phyloP scores from a whole-genome alignment of 2,113 vertebrate genomes.

The Phasianus colchicus region DNA sequence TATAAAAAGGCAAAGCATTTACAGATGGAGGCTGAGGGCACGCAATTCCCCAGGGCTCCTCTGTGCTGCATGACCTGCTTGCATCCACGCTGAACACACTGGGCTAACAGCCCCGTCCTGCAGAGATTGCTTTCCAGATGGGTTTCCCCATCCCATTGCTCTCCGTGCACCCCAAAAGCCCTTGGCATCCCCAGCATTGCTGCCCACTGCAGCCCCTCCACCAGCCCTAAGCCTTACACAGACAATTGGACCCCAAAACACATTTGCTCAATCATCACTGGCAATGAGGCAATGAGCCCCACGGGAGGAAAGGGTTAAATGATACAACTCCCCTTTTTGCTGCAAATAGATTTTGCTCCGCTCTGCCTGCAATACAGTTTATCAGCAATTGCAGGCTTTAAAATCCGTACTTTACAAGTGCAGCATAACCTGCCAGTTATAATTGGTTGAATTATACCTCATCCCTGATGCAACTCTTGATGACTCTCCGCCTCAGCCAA shows the following conservation, averaged over 20 bases:
- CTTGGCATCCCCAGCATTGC: accelerated
- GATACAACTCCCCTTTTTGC: background rate
- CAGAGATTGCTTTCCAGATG: background rate
- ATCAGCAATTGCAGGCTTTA: slow-evolving; percentile 71
- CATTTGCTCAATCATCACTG: background rate
- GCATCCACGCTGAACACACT: background rate
- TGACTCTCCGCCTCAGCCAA: slow-evolving; percentile 56
- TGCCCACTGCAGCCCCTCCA: background rate
- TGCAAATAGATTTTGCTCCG: background rate
- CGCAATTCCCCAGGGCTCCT: background rate
- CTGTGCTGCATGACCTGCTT: background rate
- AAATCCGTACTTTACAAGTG: slow-evolving; percentile 57
- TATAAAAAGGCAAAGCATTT: background rate
- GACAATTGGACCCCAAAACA: too few species aligned
- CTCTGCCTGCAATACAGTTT: slow-evolving; percentile 50
- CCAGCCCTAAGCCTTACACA: background rate
- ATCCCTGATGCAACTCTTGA: slow-evolving; percentile 69
- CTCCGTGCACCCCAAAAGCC: background rate
- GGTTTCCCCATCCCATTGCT: background rate
- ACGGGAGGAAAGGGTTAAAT: slow-evolving; percentile 13
- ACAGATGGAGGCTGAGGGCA: background rate
- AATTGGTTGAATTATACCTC: slow-evolving; percentile 70
- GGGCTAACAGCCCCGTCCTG: background rate
- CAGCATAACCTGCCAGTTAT: slow-evolving; percentile 68
- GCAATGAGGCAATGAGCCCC: accelerated